Evolutionary conservation across 2,113 vertebrate species (phyloP).

Genomic region (Serinus canaria): DNA sequence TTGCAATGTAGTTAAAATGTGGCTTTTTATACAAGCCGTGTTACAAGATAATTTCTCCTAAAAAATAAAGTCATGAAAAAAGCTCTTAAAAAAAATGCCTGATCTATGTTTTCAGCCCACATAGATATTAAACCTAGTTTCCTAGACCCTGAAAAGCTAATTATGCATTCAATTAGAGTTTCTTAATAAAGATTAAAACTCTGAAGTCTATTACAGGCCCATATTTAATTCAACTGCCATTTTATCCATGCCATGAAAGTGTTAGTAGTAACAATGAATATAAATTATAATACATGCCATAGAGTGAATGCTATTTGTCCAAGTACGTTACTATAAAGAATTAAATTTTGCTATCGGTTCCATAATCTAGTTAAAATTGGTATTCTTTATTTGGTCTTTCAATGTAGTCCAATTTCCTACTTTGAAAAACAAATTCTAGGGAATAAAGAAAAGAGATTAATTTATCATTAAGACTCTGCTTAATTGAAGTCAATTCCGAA

Average conservation of each 20-base stretch:
- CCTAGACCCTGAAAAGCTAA: conserved; percentile 83
- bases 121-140: conserved; percentile 81
- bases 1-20: conserved; percentile 32
- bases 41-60: conserved; percentile 54
- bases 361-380: conserved; percentile 92
- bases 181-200: conserved; percentile 87
- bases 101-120: conserved; percentile 77
- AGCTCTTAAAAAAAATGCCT: conserved; percentile 65
- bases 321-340: conserved; percentile 88
- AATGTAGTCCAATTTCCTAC: conserved; percentile 90
- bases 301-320: conserved; percentile 85
- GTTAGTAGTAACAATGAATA: conserved; percentile 86
- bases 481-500: conserved; percentile 99
- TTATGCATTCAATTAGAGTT: conserved; percentile 85
- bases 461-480: conserved; percentile 98
- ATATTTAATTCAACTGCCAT: conserved; percentile 87
- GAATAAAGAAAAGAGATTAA: conserved; percentile 99
- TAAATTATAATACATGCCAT: conserved; percentile 87
- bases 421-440: conserved; percentile 95
- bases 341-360: conserved; percentile 92
- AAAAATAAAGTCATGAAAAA: conserved; percentile 72
- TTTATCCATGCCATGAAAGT: conserved; percentile 85
- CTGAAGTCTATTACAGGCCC: conserved; percentile 83
- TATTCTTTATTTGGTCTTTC: conserved; percentile 91
- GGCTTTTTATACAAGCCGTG: conserved; percentile 24